Evolutionary conservation across 2,888 invertebrate genomes (phyloP).

Genomic region (Caenorhabditis zanzibari): DNA sequence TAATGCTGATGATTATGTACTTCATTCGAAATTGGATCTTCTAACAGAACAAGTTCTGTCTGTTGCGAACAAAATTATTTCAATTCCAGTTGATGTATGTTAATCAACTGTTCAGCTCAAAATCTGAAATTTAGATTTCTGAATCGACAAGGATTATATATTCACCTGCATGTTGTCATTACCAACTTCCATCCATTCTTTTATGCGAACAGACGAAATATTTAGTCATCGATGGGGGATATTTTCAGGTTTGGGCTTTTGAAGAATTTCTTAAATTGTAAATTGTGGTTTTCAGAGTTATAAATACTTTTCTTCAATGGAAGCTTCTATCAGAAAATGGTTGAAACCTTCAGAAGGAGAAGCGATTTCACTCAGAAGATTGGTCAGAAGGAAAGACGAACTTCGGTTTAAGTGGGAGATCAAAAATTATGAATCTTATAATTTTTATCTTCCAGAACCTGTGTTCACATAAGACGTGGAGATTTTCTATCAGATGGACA

Average conservation of each 20-base stretch:
- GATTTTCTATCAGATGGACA: slow-evolving; percentile 50
- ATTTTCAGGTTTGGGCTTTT: slow-evolving; percentile 45
- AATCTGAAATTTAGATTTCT: slow-evolving; percentile 9
- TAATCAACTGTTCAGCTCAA: not conserved
- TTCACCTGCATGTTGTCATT: slow-evolving; percentile 42
- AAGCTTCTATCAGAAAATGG: slow-evolving; percentile 27
- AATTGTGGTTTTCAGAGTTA: slow-evolving; percentile 43
- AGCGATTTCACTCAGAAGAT: not conserved
- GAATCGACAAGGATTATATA: slow-evolving; percentile 21
- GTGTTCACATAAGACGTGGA: slow-evolving; percentile 56
- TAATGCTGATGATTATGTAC: slow-evolving; percentile 39
- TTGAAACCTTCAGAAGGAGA: slow-evolving; percentile 33
- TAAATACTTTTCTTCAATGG: slow-evolving; percentile 52
- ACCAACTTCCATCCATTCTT: slow-evolving; percentile 30
- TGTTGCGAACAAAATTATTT: slow-evolving; percentile 10
- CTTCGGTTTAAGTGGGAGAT: slow-evolving; percentile 35
- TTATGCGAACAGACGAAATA: slow-evolving; percentile 43
- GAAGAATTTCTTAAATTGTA: not conserved
- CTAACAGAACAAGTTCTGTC: slow-evolving; percentile 15
- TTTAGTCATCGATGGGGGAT: slow-evolving; percentile 38
- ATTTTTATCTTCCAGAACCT: too few relatives aligned
- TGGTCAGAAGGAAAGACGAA: slow-evolving; percentile 25
- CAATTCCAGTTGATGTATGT: slow-evolving; percentile 37
- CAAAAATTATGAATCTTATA: too few relatives aligned
- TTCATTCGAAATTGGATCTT: slow-evolving; percentile 16